Percentiles rank a stretch among this genome's conserved stretches.
Conservation (phyloP, 2,113 vertebrate genomes). For the Sturnus vulgaris region DNA sequence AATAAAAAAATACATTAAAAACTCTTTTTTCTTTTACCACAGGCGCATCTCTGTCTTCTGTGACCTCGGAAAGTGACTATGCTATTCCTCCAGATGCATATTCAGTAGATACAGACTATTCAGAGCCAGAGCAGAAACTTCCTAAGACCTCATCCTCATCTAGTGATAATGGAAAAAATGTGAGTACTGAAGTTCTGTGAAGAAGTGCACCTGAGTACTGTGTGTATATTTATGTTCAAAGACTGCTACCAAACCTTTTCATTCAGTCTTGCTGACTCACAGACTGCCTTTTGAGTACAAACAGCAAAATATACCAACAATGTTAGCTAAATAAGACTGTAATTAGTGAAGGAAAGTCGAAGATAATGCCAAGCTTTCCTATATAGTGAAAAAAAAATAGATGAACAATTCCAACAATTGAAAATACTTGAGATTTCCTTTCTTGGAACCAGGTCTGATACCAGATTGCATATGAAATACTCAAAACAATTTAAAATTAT, state of each 20-base stretch:
- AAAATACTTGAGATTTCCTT: neutral
- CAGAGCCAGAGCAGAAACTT: conserved; percentile 92
- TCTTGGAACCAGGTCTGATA: neutral
- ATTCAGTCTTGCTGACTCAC: neutral
- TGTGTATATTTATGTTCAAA: neutral
- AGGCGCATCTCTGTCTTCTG: conserved; percentile 92
- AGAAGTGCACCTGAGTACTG: neutral
- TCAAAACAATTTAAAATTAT: neutral
- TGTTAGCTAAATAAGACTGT: neutral
- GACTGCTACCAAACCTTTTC: neutral
- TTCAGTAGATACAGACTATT: conserved; percentile 88
- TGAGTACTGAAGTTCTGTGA: conserved; percentile 63
- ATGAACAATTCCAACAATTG: neutral
- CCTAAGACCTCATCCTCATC: conserved; percentile 86
- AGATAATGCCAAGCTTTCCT: neutral
- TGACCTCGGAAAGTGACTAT: conserved; percentile 96
- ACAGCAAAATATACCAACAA: neutral
- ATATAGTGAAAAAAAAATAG: neutral
- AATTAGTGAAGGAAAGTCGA: neutral
- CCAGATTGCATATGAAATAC: neutral
- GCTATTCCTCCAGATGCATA: conserved; percentile 98
- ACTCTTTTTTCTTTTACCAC: neutral
- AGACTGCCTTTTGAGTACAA: neutral
- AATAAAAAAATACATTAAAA: neutral
- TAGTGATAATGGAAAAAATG: conserved; percentile 87